phyloP scores from a whole-genome alignment of 23 tunicate genomes.

The Ascidia mentula region DNA sequence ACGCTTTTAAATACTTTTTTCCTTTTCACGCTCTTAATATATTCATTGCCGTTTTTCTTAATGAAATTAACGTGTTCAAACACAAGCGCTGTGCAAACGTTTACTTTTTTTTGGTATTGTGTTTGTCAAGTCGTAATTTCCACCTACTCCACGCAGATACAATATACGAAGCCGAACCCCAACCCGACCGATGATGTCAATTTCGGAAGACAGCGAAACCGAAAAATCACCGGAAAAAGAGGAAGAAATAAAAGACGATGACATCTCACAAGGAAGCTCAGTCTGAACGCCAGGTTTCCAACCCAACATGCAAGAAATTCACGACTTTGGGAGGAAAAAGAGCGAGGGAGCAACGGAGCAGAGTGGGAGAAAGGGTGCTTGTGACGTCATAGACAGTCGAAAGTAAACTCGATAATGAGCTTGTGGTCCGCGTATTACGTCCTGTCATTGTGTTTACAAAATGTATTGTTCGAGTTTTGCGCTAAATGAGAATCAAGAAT shows the following conservation, averaged over 20 bases:
- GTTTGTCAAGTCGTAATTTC: no score
- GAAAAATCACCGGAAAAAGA: conserved; percentile 43
- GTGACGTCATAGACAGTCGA: conserved; percentile 1
- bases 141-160: conserved; percentile 51
- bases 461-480: no score
- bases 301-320: not conserved
- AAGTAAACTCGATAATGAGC: no score
- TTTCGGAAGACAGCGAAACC: conserved; percentile 70
- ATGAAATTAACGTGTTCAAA: no score
- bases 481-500: no score
- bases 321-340: not conserved
- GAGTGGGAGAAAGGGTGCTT: not conserved
- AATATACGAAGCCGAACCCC: conserved; percentile 82
- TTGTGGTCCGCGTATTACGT: no score
- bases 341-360: not conserved
- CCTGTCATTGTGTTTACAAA: no score
- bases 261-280: not conserved
- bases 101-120: no score
- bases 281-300: not conserved
- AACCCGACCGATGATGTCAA: conserved; percentile 91
- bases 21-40: no score
- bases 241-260: not conserved
- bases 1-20: no score
- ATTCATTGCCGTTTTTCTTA: no score
- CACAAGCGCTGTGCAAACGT: no score